Conservation (phyloP, 2,113 vertebrate genomes). For the Oryzias woworae region DNA sequence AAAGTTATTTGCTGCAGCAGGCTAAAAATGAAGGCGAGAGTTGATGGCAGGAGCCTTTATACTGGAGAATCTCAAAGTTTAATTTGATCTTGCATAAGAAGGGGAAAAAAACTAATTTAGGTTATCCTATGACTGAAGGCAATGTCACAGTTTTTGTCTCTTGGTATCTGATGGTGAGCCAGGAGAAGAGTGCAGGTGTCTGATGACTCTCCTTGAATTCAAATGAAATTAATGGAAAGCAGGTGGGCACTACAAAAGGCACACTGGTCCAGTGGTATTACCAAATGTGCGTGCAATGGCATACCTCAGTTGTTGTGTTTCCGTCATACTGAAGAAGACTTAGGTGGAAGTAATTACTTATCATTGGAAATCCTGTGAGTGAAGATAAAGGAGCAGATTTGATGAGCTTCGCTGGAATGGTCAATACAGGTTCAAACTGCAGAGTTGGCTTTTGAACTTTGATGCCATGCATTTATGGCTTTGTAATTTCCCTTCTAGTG, state of each 20-base stretch:
- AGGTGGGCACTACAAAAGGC: slow-evolving; percentile 69
- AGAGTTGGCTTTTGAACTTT: slow-evolving; percentile 16
- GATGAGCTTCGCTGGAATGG: slow-evolving; percentile 25
- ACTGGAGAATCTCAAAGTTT: slow-evolving; percentile 8
- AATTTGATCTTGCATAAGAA: slow-evolving; percentile 26
- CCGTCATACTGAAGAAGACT: slow-evolving; percentile 26
- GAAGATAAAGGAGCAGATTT: slow-evolving; percentile 36
- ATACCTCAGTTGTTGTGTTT: slow-evolving; percentile 52
- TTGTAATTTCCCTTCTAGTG: slow-evolving; percentile 15
- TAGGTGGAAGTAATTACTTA: slow-evolving; percentile 54
- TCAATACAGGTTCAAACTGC: slow-evolving; percentile 23
- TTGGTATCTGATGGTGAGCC: slow-evolving; percentile 41
- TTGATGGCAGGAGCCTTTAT: background rate
- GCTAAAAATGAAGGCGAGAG: slow-evolving; percentile 2
- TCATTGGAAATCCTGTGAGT: slow-evolving; percentile 23
- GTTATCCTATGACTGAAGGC: slow-evolving; percentile 25
- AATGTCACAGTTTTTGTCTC: slow-evolving; percentile 40
- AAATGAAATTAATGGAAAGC: slow-evolving; percentile 67
- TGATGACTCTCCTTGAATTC: slow-evolving; percentile 55
- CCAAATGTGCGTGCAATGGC: slow-evolving; percentile 44
- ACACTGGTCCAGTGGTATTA: slow-evolving; percentile 37
- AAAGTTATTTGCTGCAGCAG: background rate
- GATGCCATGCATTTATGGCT: slow-evolving; percentile 8
- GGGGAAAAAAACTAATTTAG: slow-evolving; percentile 16
- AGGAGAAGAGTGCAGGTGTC: slow-evolving; percentile 54